Conservation (phyloP, 2,113 vertebrate genomes). For the Herpetotheres cachinnans region DNA sequence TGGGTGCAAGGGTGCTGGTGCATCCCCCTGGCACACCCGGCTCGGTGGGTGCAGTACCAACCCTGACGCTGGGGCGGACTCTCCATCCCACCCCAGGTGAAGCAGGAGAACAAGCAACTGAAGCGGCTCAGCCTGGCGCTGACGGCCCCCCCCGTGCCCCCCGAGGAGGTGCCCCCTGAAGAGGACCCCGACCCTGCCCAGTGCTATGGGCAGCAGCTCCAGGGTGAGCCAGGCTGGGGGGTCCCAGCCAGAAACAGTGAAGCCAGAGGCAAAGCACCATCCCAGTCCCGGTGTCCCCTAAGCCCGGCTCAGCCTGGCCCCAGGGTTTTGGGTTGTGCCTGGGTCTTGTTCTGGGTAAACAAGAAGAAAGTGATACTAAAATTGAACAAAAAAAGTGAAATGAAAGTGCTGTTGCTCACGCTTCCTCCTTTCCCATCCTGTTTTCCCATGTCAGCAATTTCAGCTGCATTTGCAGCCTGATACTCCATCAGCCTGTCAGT, state of each 20-base stretch:
- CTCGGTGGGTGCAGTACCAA: fast-evolving
- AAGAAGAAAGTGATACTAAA: fast-evolving
- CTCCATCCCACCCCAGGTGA: conserved; percentile 50
- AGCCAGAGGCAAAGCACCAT: background rate
- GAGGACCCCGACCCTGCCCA: background rate
- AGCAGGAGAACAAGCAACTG: conserved; percentile 72
- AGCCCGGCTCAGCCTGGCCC: background rate
- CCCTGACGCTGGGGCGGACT: background rate
- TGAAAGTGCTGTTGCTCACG: background rate
- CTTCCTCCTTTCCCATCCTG: background rate
- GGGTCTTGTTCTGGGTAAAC: background rate
- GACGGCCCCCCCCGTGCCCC: background rate
- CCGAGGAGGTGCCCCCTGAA: background rate
- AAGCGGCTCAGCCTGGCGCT: conserved; percentile 69
- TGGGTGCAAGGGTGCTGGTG: fast-evolving
- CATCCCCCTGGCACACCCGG: fast-evolving
- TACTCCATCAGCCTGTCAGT: too few species aligned
- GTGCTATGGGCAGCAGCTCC: background rate
- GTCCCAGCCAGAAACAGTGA: background rate
- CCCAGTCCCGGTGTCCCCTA: background rate
- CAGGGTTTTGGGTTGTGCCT: fast-evolving
- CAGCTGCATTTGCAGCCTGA: fast-evolving
- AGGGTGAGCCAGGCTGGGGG: background rate
- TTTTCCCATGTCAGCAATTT: background rate
- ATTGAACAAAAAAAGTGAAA: background rate